phyloP scores from a whole-genome alignment of 2,113 vertebrate species.

The Raja brachyura region DNA sequence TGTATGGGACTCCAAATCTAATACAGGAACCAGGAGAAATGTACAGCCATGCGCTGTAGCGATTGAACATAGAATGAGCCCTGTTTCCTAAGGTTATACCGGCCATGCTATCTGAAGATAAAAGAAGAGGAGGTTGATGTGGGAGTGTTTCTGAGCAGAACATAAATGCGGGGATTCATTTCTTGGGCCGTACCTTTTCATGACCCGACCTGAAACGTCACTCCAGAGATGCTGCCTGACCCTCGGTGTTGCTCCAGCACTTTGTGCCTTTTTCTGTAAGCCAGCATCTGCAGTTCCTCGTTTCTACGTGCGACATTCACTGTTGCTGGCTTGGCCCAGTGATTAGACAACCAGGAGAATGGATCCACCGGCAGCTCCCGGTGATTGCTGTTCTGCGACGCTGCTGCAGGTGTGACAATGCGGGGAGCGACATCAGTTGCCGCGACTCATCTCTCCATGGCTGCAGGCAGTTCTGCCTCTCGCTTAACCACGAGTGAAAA shows the following conservation, averaged over 20 bases:
- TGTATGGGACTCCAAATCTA: neutral
- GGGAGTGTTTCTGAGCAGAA: neutral
- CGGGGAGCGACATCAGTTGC: neutral
- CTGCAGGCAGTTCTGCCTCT: constrained; percentile 29
- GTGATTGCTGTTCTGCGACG: neutral
- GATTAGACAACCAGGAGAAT: neutral
- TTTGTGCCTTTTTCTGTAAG: no score
- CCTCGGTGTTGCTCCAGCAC: no score
- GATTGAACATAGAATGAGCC: neutral
- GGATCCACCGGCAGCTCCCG: neutral
- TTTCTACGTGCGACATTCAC: neutral
- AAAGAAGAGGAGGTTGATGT: no score
- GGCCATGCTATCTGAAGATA: no score
- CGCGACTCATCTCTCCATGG: neutral
- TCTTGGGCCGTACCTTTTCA: neutral
- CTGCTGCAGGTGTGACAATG: neutral
- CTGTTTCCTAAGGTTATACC: no score
- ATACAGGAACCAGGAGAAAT: neutral
- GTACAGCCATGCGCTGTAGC: neutral
- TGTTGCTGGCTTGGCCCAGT: neutral
- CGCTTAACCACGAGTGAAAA: neutral
- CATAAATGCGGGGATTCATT: neutral
- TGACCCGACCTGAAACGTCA: no score
- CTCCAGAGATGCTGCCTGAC: no score
- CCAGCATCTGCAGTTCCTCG: no score